Conservation (phyloP, 2,797 vertebrate species). For the Xenentodon cancila region DNA sequence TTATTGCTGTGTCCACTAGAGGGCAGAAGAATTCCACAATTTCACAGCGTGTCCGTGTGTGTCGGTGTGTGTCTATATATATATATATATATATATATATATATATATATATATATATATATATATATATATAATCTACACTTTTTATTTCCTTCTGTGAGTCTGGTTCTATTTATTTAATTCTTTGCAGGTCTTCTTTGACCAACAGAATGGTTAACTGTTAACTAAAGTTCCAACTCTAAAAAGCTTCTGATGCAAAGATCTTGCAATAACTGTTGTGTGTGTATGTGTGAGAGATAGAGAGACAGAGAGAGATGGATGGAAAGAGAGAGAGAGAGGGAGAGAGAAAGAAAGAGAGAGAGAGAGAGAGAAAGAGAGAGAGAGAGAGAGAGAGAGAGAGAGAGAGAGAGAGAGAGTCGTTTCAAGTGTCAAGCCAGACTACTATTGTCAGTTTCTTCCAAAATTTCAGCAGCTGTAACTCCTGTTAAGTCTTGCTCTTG, state of each 20-base stretch:
- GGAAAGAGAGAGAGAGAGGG: too few relatives aligned
- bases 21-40: conserved; percentile 60
- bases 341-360: too few relatives aligned
- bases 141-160: not conserved
- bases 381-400: too few relatives aligned
- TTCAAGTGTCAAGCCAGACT: conserved; percentile 1
- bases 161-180: not conserved
- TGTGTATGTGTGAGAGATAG: not conserved
- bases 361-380: too few relatives aligned
- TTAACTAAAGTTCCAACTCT: conserved; percentile 37
- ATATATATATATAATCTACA: too few relatives aligned
- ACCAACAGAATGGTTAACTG: conserved; percentile 53
- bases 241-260: conserved; percentile 40
- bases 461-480: conserved; percentile 25
- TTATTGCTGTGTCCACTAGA: conserved; percentile 57
- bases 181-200: conserved; percentile 3
- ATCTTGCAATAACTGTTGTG: conserved; percentile 15
- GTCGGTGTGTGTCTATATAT: not conserved
- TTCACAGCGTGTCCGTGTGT: not conserved
- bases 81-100: too few relatives aligned
- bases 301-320: too few relatives aligned
- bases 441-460: conserved; percentile 25
- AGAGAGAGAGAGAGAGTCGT: not conserved
- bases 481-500: conserved; percentile 26
- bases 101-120: too few relatives aligned